phyloP scores from a whole-genome alignment of 2,888 invertebrate species.

The Hecatera dysodea region DNA sequence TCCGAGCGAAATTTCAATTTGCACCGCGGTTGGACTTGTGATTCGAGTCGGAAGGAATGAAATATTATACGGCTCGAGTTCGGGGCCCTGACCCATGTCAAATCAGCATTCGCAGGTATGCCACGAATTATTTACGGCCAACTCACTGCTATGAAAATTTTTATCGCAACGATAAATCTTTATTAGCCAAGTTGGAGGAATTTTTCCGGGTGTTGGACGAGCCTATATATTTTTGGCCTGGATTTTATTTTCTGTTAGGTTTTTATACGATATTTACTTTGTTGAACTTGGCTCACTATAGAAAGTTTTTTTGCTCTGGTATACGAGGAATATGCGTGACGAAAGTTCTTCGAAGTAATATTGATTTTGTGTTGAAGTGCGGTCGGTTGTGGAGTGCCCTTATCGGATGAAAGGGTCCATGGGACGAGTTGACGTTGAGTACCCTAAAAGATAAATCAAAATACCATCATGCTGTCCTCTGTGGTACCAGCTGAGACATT shows the following conservation, averaged over 20 bases:
- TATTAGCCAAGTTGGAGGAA: conserved; percentile 83
- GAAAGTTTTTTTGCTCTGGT: conserved; percentile 25
- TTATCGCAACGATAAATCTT: conserved; percentile 88
- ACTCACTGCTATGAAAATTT: conserved; percentile 86
- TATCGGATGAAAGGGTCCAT: conserved; percentile 53
- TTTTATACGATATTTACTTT: conserved; percentile 54
- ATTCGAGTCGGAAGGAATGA: conserved; percentile 85
- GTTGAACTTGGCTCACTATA: conserved; percentile 29
- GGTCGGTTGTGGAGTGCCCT: conserved; percentile 55
- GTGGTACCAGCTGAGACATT: conserved; percentile 36
- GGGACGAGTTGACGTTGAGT: conserved; percentile 46
- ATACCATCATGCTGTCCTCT: conserved; percentile 46
- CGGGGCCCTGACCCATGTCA: conserved; percentile 87
- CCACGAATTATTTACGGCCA: conserved; percentile 88
- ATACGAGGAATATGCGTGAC: conserved; percentile 47
- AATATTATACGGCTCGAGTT: conserved; percentile 83
- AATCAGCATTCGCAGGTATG: conserved; percentile 89
- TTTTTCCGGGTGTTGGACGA: conserved; percentile 71
- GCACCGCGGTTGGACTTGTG: conserved; percentile 80
- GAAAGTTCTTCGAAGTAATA: conserved; percentile 50
- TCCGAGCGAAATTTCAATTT: conserved; percentile 84
- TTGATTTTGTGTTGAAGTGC: conserved; percentile 62
- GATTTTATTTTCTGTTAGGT: conserved; percentile 54
- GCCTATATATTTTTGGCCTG: conserved; percentile 59
- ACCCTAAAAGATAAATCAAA: conserved; percentile 49